Evolutionary conservation across 2,888 invertebrate genomes (phyloP).

Genomic region (Ophion obscuratus): DNA sequence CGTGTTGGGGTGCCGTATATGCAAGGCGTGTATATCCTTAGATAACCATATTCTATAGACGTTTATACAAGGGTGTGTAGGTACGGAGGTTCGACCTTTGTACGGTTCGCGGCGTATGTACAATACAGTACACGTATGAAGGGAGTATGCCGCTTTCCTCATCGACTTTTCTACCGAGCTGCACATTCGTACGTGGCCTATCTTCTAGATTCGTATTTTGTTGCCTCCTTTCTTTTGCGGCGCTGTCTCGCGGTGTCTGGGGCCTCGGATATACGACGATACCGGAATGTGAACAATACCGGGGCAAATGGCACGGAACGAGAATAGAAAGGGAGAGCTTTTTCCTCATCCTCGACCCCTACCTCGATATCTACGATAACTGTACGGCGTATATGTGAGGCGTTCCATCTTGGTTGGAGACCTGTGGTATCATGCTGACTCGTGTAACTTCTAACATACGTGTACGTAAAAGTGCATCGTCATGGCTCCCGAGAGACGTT

Average conservation of each 20-base stretch:
- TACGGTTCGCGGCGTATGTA: not conserved
- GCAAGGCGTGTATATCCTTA: slow-evolving; percentile 8
- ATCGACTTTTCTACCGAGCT: slow-evolving; percentile 53
- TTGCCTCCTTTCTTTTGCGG: slow-evolving; percentile 41
- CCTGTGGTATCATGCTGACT: slow-evolving; percentile 59
- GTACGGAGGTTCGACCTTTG: not conserved
- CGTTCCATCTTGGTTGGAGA: slow-evolving; percentile 54
- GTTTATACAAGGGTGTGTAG: not conserved
- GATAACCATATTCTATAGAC: slow-evolving; percentile 36
- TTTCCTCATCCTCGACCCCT: not conserved
- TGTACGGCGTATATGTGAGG: slow-evolving; percentile 56
- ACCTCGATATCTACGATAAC: slow-evolving; percentile 47
- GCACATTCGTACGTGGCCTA: slow-evolving; percentile 61
- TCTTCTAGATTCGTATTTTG: slow-evolving; percentile 52
- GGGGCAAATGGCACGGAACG: slow-evolving; percentile 48
- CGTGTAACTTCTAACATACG: slow-evolving; percentile 17
- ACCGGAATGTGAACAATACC: slow-evolving; percentile 56
- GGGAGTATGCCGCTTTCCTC: slow-evolving; percentile 42
- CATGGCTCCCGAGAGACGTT: slow-evolving; percentile 10
- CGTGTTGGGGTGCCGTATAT: not conserved
- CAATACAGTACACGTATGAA: slow-evolving; percentile 26
- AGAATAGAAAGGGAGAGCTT: slow-evolving; percentile 3
- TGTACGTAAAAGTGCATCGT: not conserved
- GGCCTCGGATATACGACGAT: slow-evolving; percentile 40
- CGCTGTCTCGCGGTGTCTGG: slow-evolving; percentile 47